Evolutionary conservation across 2,113 vertebrate species (phyloP).

Genomic region (Bubo blakistoni): DNA sequence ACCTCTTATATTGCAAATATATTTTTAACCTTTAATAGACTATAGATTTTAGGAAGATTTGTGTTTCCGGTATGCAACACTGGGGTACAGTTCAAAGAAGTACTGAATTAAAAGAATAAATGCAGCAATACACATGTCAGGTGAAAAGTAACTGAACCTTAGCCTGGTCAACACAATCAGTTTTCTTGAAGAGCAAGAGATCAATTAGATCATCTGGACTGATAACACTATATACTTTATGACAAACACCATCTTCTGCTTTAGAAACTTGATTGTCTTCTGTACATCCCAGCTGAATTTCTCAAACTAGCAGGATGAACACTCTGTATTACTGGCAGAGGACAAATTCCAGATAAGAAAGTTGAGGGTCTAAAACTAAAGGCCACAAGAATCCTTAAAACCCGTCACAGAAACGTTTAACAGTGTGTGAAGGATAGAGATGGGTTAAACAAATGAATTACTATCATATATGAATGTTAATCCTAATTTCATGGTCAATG

Average conservation of each 20-base stretch:
- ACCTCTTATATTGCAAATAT: background rate
- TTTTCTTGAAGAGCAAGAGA: background rate
- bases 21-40: background rate
- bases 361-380: background rate
- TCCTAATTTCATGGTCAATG: background rate
- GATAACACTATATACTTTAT: background rate
- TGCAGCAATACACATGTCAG: background rate
- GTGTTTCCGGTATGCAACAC: background rate
- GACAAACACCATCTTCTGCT: background rate
- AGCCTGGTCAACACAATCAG: background rate
- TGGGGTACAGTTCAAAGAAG: background rate
- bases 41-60: background rate
- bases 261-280: background rate
- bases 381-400: background rate
- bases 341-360: background rate
- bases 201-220: background rate
- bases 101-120: background rate
- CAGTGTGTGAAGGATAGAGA: background rate
- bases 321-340: background rate
- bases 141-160: background rate
- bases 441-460: background rate
- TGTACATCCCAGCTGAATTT: background rate
- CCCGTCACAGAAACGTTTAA: fast-evolving
- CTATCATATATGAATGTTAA: background rate
- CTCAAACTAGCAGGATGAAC: background rate